Conservation (phyloP, 1,140 invertebrate genomes). For the Brachionus asplanchnoidis region DNA sequence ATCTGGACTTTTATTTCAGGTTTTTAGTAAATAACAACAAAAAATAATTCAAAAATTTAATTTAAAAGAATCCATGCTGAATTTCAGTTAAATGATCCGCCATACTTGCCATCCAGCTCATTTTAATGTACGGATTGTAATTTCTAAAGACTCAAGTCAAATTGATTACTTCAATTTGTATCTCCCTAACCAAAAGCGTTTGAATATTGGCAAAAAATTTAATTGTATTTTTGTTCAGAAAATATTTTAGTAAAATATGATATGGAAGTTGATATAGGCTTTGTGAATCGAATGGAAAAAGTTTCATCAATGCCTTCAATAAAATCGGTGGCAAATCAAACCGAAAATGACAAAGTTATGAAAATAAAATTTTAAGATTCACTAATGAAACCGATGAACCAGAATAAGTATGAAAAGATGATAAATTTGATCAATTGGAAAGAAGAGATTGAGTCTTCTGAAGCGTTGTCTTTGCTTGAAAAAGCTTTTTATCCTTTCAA, state of each 20-base stretch:
- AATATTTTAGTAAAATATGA: conserved; percentile 42
- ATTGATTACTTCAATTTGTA: conserved; percentile 51
- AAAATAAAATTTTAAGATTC: neutral
- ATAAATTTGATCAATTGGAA: conserved; percentile 48
- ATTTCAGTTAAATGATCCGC: conserved; percentile 57
- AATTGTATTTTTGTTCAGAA: neutral
- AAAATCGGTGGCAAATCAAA: neutral
- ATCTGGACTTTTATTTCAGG: too few species aligned
- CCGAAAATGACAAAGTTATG: neutral
- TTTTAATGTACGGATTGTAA: conserved; percentile 51
- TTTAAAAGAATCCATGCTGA: conserved; percentile 58
- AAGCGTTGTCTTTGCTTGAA: conserved; percentile 48
- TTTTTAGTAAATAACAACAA: too few species aligned
- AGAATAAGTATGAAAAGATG: neutral
- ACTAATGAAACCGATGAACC: neutral
- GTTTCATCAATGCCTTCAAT: conserved; percentile 44
- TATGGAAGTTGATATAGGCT: conserved; percentile 58
- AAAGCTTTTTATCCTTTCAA: conserved; percentile 54
- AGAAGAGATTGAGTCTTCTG: conserved; percentile 47
- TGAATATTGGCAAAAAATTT: conserved; percentile 55
- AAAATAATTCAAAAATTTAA: too few species aligned
- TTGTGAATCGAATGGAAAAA: conserved; percentile 52
- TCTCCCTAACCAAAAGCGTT: too few species aligned
- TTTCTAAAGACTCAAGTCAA: conserved; percentile 47
- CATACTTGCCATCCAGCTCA: conserved; percentile 56